phyloP scores from a whole-genome alignment of 2,888 invertebrate genomes.

The Eustalomyia histrio region DNA sequence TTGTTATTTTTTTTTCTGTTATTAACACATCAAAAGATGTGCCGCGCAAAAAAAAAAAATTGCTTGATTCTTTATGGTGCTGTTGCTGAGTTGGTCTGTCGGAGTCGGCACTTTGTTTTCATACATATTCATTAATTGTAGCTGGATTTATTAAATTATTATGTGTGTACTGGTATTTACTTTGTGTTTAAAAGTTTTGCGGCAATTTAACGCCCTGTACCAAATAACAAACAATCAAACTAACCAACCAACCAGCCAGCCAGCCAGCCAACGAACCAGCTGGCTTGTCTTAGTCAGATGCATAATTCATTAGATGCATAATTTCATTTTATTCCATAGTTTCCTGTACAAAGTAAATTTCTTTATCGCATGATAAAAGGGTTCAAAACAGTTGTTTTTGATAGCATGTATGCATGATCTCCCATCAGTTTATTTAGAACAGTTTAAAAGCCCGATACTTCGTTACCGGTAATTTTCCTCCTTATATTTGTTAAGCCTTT shows the following conservation, averaged over 20 bases:
- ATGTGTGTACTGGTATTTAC: conserved; percentile 4
- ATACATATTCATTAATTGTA: conserved; percentile 41
- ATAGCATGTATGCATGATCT: no score
- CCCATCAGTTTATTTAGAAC: conserved; percentile 20
- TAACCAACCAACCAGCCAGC: no score
- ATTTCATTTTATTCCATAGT: neutral
- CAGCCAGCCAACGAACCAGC: conserved; percentile 25
- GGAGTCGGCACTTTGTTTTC: conserved; percentile 40
- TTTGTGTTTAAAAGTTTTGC: conserved; percentile 39
- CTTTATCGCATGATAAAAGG: neutral
- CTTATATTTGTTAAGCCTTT: no score
- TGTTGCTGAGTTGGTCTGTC: conserved; percentile 1
- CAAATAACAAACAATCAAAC: neutral
- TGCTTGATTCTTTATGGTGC: conserved; percentile 35
- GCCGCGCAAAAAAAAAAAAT: conserved; percentile 40
- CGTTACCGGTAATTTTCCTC: no score
- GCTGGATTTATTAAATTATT: conserved; percentile 57
- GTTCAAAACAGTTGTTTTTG: conserved; percentile 14
- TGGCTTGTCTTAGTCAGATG: conserved; percentile 26
- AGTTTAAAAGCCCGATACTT: no score
- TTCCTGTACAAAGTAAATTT: neutral
- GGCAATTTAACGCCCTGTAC: conserved; percentile 51
- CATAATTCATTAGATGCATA: neutral
- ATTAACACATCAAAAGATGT: conserved; percentile 55
- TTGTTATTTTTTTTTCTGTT: conserved; percentile 22